Conservation (phyloP, 2,113 vertebrate genomes). For the Chelonoidis abingdonii region DNA sequence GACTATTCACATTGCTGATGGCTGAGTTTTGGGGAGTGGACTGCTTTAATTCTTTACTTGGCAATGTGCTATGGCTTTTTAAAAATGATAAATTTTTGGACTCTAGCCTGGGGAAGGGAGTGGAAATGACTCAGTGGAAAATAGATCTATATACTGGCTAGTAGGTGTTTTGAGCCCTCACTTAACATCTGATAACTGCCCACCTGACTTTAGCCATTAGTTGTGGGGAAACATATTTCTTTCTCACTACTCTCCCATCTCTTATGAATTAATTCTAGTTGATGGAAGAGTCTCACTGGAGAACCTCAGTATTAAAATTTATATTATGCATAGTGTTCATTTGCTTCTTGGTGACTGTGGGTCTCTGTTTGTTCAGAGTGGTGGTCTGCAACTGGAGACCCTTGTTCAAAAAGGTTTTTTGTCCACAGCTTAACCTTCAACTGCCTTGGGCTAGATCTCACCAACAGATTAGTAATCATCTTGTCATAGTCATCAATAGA, state of each 20-base stretch:
- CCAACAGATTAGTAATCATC: background rate
- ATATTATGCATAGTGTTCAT: background rate
- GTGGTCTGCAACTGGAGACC: background rate
- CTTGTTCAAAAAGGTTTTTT: background rate
- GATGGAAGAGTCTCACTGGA: fast-evolving
- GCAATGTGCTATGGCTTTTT: background rate
- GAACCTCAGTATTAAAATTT: fast-evolving
- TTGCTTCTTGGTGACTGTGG: fast-evolving
- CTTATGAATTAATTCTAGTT: background rate
- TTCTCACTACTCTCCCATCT: background rate
- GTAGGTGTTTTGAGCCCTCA: background rate
- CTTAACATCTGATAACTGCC: background rate
- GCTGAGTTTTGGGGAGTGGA: conserved; percentile 18
- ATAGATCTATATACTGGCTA: conserved; percentile 3
- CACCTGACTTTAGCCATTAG: background rate
- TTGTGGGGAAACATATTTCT: background rate
- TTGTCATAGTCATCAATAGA: background rate
- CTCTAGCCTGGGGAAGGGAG: conserved; percentile 21
- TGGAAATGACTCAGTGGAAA: conserved; percentile 41
- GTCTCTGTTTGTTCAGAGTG: background rate
- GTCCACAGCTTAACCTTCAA: background rate
- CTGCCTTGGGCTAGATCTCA: background rate
- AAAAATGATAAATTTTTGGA: conserved; percentile 28
- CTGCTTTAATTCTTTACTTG: conserved; percentile 11
- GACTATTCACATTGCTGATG: background rate